phyloP scores from a whole-genome alignment of 2,888 invertebrate species.

The Melipona beecheii region DNA sequence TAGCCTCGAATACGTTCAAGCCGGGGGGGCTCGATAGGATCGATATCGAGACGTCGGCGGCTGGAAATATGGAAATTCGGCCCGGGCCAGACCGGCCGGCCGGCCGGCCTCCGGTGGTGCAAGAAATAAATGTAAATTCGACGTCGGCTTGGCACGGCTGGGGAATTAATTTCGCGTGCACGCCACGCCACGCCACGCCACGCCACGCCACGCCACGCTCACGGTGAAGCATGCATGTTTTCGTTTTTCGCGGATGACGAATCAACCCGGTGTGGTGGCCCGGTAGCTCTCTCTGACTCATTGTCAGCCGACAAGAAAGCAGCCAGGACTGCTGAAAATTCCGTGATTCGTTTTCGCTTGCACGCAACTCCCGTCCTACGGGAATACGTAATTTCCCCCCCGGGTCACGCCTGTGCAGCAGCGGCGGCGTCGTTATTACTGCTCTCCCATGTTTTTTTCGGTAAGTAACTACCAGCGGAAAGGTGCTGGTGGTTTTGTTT shows the following conservation, averaged over 20 bases:
- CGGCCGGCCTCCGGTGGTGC: constrained; percentile 14
- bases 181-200: not conserved
- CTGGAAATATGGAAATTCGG: constrained; percentile 59
- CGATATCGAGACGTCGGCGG: constrained; percentile 49
- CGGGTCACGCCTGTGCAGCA: not conserved
- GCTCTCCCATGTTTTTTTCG: not conserved
- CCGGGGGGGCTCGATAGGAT: constrained; percentile 25
- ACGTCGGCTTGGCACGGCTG: not conserved
- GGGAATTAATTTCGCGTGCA: constrained; percentile 45
- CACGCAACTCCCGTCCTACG: not conserved
- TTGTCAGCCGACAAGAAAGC: constrained; percentile 5
- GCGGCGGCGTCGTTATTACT: not conserved
- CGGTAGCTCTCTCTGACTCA: constrained; percentile 10
- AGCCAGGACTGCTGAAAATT: constrained; percentile 2
- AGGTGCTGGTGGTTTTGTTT: no score
- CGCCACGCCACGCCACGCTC: not conserved
- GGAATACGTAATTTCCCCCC: not conserved
- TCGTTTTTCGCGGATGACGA: constrained; percentile 27
- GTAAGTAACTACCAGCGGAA: not conserved
- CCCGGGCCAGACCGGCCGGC: not conserved
- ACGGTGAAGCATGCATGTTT: not conserved
- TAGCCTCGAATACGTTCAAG: constrained; percentile 48
- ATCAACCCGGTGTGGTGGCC: not conserved
- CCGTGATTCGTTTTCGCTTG: constrained; percentile 14
- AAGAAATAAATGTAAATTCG: constrained; percentile 62